Evolutionary conservation across 1,140 invertebrate species (phyloP).

Genomic region (Pteromalus puparum): DNA sequence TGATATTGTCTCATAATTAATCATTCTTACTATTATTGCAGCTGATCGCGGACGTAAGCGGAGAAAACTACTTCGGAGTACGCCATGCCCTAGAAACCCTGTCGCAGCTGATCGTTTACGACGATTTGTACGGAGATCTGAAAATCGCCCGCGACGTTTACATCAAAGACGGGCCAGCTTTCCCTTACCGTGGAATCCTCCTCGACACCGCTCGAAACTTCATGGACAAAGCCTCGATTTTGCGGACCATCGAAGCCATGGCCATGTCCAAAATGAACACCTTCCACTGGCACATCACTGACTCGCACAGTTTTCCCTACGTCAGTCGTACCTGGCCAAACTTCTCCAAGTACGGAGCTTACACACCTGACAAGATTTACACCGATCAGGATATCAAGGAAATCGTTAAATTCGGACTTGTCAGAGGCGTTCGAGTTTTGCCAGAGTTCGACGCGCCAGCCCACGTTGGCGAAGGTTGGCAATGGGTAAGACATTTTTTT

Average conservation of each 20-base stretch:
- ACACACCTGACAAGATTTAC: slow-evolving; percentile 81
- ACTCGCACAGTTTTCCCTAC: slow-evolving; percentile 90
- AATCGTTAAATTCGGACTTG: slow-evolving; percentile 83
- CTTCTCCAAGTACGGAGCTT: slow-evolving; percentile 84
- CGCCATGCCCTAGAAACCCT: slow-evolving; percentile 88
- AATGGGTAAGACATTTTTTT: slow-evolving; percentile 75
- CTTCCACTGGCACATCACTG: slow-evolving; percentile 94
- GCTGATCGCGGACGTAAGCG: slow-evolving; percentile 78
- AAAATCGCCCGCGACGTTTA: slow-evolving; percentile 78
- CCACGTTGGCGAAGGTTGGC: slow-evolving; percentile 92
- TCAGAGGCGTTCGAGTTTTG: slow-evolving; percentile 85
- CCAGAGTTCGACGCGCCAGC: slow-evolving; percentile 93
- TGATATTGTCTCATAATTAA: too few species aligned
- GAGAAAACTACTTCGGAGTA: slow-evolving; percentile 83
- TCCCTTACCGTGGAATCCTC: slow-evolving; percentile 85
- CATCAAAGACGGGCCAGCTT: slow-evolving; percentile 83
- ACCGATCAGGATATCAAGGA: slow-evolving; percentile 74
- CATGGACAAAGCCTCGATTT: slow-evolving; percentile 81
- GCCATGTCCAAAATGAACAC: slow-evolving; percentile 88
- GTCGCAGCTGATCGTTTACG: slow-evolving; percentile 83
- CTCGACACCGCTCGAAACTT: slow-evolving; percentile 88
- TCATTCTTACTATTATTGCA: slow-evolving; percentile 47
- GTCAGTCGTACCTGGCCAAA: slow-evolving; percentile 81
- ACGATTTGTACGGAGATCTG: slow-evolving; percentile 79
- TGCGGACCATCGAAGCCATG: slow-evolving; percentile 87